A percentile compares a stretch with the other conserved stretches of the same genome.
These are phyloP conservation scores for Pollimyrus isidori DNA, from an alignment of 2,113 vertebrate species.

Conservation along the genomic window DNA sequence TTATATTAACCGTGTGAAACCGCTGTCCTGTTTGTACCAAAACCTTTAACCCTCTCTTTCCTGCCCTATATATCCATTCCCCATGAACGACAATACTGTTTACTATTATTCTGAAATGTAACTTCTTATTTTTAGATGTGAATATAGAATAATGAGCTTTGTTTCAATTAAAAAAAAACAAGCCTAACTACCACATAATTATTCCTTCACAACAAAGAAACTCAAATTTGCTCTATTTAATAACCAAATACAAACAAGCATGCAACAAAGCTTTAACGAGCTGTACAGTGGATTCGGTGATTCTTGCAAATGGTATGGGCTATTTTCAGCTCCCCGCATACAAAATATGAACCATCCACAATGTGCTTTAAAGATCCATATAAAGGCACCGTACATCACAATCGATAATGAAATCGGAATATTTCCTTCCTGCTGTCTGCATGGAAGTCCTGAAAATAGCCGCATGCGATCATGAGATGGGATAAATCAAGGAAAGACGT, in stretches of 20 bases:
- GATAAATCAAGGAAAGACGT: conserved; percentile 19
- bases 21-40: neutral
- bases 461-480: neutral
- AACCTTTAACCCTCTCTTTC: neutral
- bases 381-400: neutral
- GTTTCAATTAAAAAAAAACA: neutral
- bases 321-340: neutral
- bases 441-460: conserved; percentile 14
- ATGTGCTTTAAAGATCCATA: neutral
- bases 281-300: neutral
- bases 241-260: neutral
- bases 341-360: neutral
- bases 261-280: neutral
- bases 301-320: neutral
- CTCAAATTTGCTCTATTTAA: neutral
- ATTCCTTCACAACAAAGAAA: neutral
- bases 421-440: conserved; percentile 3
- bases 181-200: neutral
- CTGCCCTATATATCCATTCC: neutral
- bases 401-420: conserved; percentile 1
- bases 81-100: neutral
- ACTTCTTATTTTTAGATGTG: conserved; percentile 1
- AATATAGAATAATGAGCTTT: conserved; percentile 4
- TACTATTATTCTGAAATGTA: neutral
- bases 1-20: neutral